Base-by-base conservation (phyloP, 2,888 invertebrate genomes). In the Lasius platythorax region DNA sequence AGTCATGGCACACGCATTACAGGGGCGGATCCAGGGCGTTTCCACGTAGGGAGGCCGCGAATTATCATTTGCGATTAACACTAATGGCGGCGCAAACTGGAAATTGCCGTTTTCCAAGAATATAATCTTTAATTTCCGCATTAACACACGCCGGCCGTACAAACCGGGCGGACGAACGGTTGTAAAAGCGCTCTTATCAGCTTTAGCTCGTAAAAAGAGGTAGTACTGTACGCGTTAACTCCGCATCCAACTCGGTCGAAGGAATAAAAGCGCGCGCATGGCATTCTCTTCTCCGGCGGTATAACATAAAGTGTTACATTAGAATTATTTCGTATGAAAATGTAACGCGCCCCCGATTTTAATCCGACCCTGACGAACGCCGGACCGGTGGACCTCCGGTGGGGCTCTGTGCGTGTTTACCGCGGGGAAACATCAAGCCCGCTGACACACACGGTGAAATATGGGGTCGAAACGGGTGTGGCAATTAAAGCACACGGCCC, bases 361-460 rank as follows among this genome's bases (percentile, higher is more conserved):
- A 81, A 81, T 81, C 61, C 79, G 75, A 37, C 74, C 79, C 79
- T 81, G 79, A 81, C 30, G 61, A 81, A 61, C 61, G 58, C 78
- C 43, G 18, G 50, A 46, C 58, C 28, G 50, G 72, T 86, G 90
- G 82, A 87, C 83, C 88, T 87, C 40, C 83, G 63, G 50, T n/a
- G 50, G 85, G 83, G 81, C 86, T 84, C 86, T 84, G 87, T 87
- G 89, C 90, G 92, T 89, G 90, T 89, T 89, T 89, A 87, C 90
- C 72, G 91, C 89, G 87, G 88, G 87, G 88, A 91, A 92, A 91
- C 92, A 89, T 92, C 90, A 90, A 88, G 88, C 89, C 88, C 87
- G 90, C 89, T 87, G 92, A 92, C 91, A 88, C 86, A 75, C 86
- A 75, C 88, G 85, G 81, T 91, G 89, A 92, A 90, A 91, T 92